Evolutionary conservation across 2,113 vertebrate species (phyloP).

Genomic region (Maccullochella peelii): DNA sequence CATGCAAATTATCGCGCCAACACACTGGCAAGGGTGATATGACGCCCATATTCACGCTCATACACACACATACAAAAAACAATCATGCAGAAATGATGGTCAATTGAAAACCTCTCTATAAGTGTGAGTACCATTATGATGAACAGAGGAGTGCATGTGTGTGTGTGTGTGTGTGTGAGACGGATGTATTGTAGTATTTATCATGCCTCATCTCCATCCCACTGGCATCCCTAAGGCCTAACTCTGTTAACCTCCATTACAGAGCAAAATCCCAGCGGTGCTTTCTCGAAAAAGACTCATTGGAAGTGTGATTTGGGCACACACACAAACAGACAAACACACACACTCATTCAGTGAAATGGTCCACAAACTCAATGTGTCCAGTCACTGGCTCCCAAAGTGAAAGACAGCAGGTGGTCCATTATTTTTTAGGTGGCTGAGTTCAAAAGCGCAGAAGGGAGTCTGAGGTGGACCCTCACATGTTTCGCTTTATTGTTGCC

Average conservation of each 20-base stretch:
- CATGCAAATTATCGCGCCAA: constrained; percentile 52
- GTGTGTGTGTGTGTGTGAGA: background rate
- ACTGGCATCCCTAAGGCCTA: background rate
- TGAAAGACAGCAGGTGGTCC: constrained; percentile 56
- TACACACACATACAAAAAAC: background rate
- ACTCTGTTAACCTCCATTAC: constrained; percentile 56
- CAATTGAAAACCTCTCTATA: constrained; percentile 22
- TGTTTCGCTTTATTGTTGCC: constrained; percentile 47
- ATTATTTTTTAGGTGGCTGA: constrained; percentile 50
- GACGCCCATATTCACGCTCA: constrained; percentile 1
- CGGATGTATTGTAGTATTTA: constrained; percentile 13
- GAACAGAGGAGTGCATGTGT: background rate
- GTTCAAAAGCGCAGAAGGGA: constrained; percentile 43
- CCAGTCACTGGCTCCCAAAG: constrained; percentile 37
- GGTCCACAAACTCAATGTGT: constrained; percentile 31
- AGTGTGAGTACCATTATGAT: constrained; percentile 6
- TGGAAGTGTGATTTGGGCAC: constrained; percentile 41
- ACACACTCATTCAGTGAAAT: constrained; percentile 24
- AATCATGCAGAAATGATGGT: constrained; percentile 32
- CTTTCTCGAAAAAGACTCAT: constrained; percentile 26
- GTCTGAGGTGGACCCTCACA: constrained; percentile 29
- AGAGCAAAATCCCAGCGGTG: constrained; percentile 33
- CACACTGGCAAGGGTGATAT: constrained; percentile 22
- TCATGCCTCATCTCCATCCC: constrained; percentile 10
- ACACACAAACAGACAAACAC: constrained; percentile 18